Evolutionary conservation across 2,888 invertebrate species (phyloP), one percentile per base, ranked within the genome.

Genomic region (Tenthredo amoena): DNA sequence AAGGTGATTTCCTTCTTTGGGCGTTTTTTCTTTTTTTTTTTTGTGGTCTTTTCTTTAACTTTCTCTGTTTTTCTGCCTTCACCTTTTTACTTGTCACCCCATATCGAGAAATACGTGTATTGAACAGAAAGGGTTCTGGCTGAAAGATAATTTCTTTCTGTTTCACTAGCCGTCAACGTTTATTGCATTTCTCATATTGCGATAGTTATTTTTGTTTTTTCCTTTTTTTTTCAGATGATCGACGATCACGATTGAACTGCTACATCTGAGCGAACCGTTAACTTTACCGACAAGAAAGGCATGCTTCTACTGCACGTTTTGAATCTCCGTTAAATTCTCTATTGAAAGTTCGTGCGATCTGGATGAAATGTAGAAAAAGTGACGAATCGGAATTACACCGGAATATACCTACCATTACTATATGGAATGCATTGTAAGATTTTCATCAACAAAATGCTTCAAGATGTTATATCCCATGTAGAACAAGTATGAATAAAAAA

Each of bases 171-270:
- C 26, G 62, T 21, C 7, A 37, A 12, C 9, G 18, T 71, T 37
- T 71, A 31, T n/a, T 12, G 34, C 18, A 21, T 74, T 71, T 12
- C 31, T 31, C 21, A 12, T 12, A 12, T 26, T 9, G n/a, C 15
- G 2, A 26, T 74, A 4, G 0, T 26, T 40, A 1, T 40, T 21
- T 43, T 47, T 74, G 15, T 21, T 40, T 21, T 34, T 9, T 74
- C 43, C 10, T 74, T 2, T 74, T 47, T 21, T 40, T 9, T 3
- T 10, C 6, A 34, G 62, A 62, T 26, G 21, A 62, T 71, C 37
- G 71, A 71, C 40, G 72, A 74, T 74, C 72, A 74, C 72, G 72
- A 74, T 74, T 21, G 40, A 74, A n/a, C 43, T 74, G 43, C 76
- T 34, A 77, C 76, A 31, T 50, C 50, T 55, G 55, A 4, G n/a